Evolutionary conservation across 2,888 invertebrate genomes (phyloP).

Genomic region (Timema podura): DNA sequence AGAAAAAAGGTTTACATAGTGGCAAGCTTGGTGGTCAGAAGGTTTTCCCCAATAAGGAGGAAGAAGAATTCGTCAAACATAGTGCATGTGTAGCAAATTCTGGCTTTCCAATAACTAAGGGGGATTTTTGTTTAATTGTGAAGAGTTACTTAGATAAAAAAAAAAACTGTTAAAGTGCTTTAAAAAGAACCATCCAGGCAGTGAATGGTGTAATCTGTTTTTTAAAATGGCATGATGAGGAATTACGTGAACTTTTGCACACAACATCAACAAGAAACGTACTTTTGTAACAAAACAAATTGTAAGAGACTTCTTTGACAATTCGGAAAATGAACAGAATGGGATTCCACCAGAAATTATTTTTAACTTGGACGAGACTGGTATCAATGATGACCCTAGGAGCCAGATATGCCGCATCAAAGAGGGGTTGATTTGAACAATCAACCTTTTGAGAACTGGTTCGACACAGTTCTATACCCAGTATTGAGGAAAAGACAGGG

Average conservation of each 20-base stretch:
- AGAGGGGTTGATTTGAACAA: too few species aligned
- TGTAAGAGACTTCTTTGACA: background rate
- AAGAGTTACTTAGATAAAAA: constrained; percentile 11
- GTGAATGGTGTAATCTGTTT: constrained; percentile 8
- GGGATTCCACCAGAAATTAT: constrained; percentile 4
- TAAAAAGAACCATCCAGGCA: constrained; percentile 3
- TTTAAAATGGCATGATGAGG: constrained; percentile 8
- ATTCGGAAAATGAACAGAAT: background rate
- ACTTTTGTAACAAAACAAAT: constrained; percentile 1
- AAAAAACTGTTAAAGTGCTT: background rate
- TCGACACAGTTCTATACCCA: background rate
- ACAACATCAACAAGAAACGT: constrained; percentile 10
- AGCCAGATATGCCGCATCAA: too few species aligned
- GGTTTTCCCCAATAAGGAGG: constrained; percentile 2
- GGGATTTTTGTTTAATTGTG: constrained; percentile 8
- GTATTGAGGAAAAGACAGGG: background rate
- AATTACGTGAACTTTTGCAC: constrained; percentile 9
- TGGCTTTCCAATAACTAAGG: constrained; percentile 1
- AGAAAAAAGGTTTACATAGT: constrained; percentile 8
- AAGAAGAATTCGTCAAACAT: background rate
- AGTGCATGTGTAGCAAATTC: constrained; percentile 3
- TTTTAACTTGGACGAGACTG: background rate
- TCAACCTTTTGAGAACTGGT: background rate
- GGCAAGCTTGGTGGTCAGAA: constrained; percentile 5
- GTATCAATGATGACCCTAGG: constrained; percentile 6